phyloP scores from a whole-genome alignment of 2,888 invertebrate species.

The Sarcophaga rosellei region DNA sequence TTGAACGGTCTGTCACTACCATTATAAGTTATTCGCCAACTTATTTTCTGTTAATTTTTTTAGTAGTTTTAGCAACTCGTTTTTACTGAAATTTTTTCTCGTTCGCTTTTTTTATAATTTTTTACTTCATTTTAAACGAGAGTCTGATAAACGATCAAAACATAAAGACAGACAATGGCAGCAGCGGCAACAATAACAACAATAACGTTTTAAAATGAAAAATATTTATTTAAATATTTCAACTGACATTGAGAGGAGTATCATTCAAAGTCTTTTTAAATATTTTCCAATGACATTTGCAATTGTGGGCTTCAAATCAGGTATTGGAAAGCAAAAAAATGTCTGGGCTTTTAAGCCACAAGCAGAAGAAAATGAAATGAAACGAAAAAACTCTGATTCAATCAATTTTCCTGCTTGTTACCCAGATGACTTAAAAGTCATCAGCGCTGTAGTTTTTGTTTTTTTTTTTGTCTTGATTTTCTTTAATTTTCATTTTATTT shows the following conservation, averaged over 20 bases:
- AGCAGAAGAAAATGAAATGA: slow-evolving; percentile 10
- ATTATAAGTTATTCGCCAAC: not conserved
- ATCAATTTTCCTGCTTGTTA: slow-evolving; percentile 57
- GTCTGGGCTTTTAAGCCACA: not conserved
- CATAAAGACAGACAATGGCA: not conserved
- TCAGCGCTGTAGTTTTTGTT: slow-evolving; percentile 57
- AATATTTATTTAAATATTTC: slow-evolving; percentile 59
- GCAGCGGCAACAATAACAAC: not conserved
- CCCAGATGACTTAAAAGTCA: slow-evolving; percentile 64
- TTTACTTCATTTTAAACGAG: not conserved
- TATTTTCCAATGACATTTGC: slow-evolving; percentile 67
- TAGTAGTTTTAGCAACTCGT: not conserved
- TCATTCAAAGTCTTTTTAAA: slow-evolving; percentile 58
- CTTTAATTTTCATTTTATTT: not conserved
- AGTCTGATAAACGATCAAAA: slow-evolving; percentile 52
- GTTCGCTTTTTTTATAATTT: not conserved
- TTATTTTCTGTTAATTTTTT: slow-evolving; percentile 21
- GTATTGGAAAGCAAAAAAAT: too few species aligned
- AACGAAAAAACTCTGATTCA: slow-evolving; percentile 37
- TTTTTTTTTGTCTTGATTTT: not conserved
- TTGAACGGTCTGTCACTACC: not conserved
- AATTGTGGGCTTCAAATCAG: slow-evolving; percentile 36
- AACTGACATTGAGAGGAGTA: slow-evolving; percentile 68
- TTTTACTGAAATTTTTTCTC: not conserved
- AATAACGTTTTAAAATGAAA: not conserved